Evolutionary conservation across 2,113 vertebrate genomes (phyloP), one percentile per base, ranked within the genome.

Genomic region (Alaudala cheleensis): DNA sequence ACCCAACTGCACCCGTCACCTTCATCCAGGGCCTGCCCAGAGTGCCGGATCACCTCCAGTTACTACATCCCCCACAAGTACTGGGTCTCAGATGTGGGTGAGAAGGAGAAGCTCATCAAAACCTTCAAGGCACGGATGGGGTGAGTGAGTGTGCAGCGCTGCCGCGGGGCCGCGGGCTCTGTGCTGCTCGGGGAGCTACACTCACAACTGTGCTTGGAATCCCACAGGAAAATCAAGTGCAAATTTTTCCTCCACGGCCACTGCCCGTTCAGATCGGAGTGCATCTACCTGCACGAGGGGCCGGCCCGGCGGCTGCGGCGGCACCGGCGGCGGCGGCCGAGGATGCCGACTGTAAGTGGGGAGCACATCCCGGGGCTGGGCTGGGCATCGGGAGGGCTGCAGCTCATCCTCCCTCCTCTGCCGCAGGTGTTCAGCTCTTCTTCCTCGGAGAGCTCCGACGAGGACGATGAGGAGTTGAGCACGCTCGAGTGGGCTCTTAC

Each of bases 21-120:
- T 74, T 60, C 61, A 6, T 5, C 5, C 91, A 99, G 99, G 96
- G 97, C 97, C 76, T 99, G 99, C 95, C 99, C 99, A 1, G 98
- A 99, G 95, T 99, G 99, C 94, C 93, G 98, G 20, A 95, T 99
- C 77, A 98, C 98, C 42, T 99, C 99, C 67, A 96, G 96, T 78
- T 99, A 98, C 96, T 98, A 99, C 95, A 98, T 99, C 88, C 99
- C 99, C 5, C 94, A 98, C 97, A 98, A 98, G 54, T 98, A 98
- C 94, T 99, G 99, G 99, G 97, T 99, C 66, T 98, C 97, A 24
- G 96, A 97, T 0, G 97, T 56, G 15, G 76, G 51, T 26, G 97
- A 98, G 76, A 99, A 99, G 95, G 97, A 98, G 73, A 81, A 92
- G 10, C 85, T 99, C 34, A 98, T 99, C 65, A 54, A 95, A 47